Evolutionary conservation across 2,113 vertebrate genomes (phyloP), one percentile per base, ranked within the genome.

Genomic region (Pardalotus punctatus): DNA sequence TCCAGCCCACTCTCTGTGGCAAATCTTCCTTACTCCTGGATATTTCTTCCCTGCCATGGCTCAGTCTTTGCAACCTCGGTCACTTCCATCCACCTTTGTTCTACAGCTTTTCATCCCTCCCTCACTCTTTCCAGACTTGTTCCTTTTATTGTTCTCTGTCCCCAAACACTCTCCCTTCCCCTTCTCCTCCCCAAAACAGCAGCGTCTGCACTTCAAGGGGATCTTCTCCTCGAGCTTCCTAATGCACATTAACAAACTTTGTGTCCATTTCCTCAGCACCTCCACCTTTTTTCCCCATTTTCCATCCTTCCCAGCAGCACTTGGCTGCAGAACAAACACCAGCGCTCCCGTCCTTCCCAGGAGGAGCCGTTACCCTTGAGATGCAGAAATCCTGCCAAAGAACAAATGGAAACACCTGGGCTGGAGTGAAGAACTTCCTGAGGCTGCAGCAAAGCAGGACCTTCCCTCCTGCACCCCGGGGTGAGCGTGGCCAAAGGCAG

Each of bases 401-500:
- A 42, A 29, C n/a, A 65, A 18, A 31, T 3, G 12, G 23, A 3
- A 38, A 6, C 45, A 45, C 5, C 17, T 9, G 47, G 24, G 10
- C 2, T 11, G 70, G 70, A 20, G 27, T 36, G 40, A 31, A 10
- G 12, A 79, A n/a, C 28, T 12, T 7, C 11, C 17, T 5, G 38
- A 57, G 38, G 5, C 56, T 14, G 14, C 36, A 42, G 13, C 70
- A 48, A n/a, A 50, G 3, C 62, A 51, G 3, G 35, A 8, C 10
- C 54, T 56, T 10, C 23, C 12, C 31, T 20, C 21, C n/a, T 43
- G 36, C 58, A 18, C 3, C 45, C 7, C 0, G 6, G 38, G 3
- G 3, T 0, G 3, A 14, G 50, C 10, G 0, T 0, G 6, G 24
- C 47, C 64, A 12, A 43, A 28, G 14, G 14, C 45, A 33, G 47